These are phyloP conservation scores for Pissodes strobi DNA, from an alignment of 1,140 invertebrate genomes.

Conservation along the genomic window DNA sequence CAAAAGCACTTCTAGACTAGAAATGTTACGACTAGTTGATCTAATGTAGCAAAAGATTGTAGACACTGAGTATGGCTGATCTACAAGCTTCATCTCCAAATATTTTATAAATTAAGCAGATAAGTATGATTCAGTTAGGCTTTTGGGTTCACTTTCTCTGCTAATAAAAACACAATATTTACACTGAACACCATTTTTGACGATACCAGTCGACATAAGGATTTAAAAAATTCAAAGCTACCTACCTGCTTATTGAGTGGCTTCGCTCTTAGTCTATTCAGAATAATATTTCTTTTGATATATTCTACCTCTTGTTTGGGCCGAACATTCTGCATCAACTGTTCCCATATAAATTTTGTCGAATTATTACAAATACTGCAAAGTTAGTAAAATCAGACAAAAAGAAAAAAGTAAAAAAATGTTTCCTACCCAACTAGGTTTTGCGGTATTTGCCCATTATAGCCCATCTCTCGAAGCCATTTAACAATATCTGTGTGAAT, in stretches of 20 bases:
- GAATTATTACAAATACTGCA: slow-evolving; percentile 37
- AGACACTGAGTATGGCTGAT: too few species aligned
- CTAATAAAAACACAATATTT: too few species aligned
- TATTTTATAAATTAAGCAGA: too few species aligned
- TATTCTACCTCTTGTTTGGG: slow-evolving; percentile 35
- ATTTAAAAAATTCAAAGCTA: background rate
- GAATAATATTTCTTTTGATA: slow-evolving; percentile 36
- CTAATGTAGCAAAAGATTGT: too few species aligned
- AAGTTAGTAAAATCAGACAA: background rate
- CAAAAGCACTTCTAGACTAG: too few species aligned
- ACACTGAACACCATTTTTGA: too few species aligned
- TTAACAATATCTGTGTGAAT: slow-evolving; percentile 16
- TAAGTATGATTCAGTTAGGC: too few species aligned
- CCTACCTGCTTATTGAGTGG: slow-evolving; percentile 19
- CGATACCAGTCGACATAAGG: too few species aligned
- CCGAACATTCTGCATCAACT: slow-evolving; percentile 32
- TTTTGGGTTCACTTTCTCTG: too few species aligned
- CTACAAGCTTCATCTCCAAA: too few species aligned
- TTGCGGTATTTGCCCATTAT: slow-evolving; percentile 31
- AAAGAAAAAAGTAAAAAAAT: background rate
- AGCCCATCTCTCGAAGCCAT: slow-evolving; percentile 37
- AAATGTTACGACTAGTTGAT: too few species aligned
- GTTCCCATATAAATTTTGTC: slow-evolving; percentile 39
- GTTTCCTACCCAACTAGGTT: slow-evolving; percentile 17
- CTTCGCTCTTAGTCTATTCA: slow-evolving; percentile 26